Evolutionary conservation across 2,113 vertebrate species (phyloP).

Genomic region (Empidonax alnorum): DNA sequence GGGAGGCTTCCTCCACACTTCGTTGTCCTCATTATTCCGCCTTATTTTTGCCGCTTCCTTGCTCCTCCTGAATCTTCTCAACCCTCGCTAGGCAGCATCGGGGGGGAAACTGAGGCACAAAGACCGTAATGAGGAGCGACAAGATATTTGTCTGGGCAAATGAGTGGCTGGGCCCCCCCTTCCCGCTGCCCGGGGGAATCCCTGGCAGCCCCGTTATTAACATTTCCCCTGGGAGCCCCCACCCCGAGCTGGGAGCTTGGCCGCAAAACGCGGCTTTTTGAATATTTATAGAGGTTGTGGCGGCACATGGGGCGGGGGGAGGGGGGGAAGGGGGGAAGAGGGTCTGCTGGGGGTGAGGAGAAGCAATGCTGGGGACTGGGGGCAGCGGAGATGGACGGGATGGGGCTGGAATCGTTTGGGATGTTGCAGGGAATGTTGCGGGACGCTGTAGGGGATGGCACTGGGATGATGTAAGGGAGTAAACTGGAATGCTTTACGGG

Average conservation of each 20-base stretch:
- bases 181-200: not conserved
- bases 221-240: slow-evolving; percentile 2
- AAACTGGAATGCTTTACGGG: not conserved
- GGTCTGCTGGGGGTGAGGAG: too few relatives aligned
- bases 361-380: not conserved
- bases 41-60: not conserved
- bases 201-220: not conserved
- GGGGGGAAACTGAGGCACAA: slow-evolving; percentile 13
- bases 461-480: too few relatives aligned
- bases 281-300: slow-evolving; percentile 47
- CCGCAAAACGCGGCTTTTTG: not conserved
- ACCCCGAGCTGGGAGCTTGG: not conserved
- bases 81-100: fast-evolving
- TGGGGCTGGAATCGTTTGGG: not conserved
- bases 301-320: not conserved
- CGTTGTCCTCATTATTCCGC: not conserved
- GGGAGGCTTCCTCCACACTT: not conserved
- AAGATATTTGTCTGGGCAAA: slow-evolving; percentile 23
- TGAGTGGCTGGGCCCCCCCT: not conserved
- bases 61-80: not conserved
- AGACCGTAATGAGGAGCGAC: not conserved
- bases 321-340: not conserved
- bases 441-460: not conserved
- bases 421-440: fast-evolving
- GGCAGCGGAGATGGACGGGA: not conserved